Evolutionary conservation across 1,140 invertebrate species (phyloP).

Genomic region (Argopecten irradians): DNA sequence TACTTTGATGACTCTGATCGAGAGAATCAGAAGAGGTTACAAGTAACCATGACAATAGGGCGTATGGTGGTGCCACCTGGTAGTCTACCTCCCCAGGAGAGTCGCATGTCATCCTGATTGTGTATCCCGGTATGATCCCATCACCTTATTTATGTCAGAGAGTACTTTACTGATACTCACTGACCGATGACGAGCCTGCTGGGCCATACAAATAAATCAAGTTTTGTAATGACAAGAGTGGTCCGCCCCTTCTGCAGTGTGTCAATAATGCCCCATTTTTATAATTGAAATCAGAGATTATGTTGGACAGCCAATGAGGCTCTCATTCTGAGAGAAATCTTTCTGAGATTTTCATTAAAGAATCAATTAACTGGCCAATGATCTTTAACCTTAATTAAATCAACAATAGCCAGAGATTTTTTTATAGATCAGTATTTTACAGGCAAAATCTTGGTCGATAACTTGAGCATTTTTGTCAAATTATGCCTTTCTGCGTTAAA

Average conservation of each 20-base stretch:
- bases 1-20: background rate
- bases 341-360: background rate
- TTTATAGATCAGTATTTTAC: no score
- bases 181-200: background rate
- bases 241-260: background rate
- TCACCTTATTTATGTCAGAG: background rate
- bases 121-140: background rate
- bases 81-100: background rate
- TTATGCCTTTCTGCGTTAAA: no score
- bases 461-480: no score
- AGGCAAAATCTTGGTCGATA: no score
- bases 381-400: background rate
- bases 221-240: slow-evolving; percentile 3
- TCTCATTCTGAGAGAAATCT: background rate
- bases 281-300: background rate
- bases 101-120: background rate
- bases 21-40: background rate
- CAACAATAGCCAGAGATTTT: background rate
- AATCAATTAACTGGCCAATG: background rate
- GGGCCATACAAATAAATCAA: background rate
- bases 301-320: background rate
- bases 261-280: background rate
- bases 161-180: background rate
- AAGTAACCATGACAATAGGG: background rate
- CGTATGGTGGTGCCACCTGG: background rate